Conservation (phyloP, 2,797 vertebrate species). For the Periparus ater region DNA sequence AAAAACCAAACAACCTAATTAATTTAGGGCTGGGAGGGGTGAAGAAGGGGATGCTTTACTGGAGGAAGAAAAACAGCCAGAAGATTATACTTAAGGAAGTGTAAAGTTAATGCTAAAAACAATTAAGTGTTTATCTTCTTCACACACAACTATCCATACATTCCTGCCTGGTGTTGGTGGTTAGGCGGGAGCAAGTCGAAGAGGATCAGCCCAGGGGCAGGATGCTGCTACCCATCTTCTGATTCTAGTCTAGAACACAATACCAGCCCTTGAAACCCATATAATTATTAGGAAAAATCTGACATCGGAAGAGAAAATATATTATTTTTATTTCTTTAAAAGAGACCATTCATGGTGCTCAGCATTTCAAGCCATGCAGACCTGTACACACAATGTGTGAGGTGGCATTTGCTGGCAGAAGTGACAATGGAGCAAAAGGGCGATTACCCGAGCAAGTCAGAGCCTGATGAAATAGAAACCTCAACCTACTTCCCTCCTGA, state of each 20-base stretch:
- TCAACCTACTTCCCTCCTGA: fast-evolving
- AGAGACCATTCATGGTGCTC: fast-evolving
- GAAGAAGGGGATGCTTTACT: not conserved
- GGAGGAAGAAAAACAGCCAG: not conserved
- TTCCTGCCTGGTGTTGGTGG: not conserved
- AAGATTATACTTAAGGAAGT: not conserved
- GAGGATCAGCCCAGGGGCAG: not conserved
- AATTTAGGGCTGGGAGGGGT: not conserved
- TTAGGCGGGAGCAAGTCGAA: not conserved
- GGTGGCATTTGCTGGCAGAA: not conserved
- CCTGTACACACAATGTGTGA: not conserved
- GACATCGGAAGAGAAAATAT: not conserved
- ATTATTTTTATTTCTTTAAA: not conserved
- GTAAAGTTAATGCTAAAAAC: not conserved
- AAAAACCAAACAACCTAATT: not conserved
- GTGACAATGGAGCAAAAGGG: not conserved
- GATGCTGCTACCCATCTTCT: not conserved
- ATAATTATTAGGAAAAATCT: not conserved
- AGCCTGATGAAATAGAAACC: not conserved
- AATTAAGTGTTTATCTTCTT: not conserved
- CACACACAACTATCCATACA: fast-evolving
- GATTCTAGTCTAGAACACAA: not conserved
- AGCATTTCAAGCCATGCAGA: not conserved
- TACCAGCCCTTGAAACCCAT: not conserved
- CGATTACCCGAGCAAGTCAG: not conserved